A percentile compares a stretch with the other conserved stretches of the same genome.
These are phyloP conservation scores for Macroteleia sp. DNA, from an alignment of 2,888 invertebrate species.

Conservation along the genomic window DNA sequence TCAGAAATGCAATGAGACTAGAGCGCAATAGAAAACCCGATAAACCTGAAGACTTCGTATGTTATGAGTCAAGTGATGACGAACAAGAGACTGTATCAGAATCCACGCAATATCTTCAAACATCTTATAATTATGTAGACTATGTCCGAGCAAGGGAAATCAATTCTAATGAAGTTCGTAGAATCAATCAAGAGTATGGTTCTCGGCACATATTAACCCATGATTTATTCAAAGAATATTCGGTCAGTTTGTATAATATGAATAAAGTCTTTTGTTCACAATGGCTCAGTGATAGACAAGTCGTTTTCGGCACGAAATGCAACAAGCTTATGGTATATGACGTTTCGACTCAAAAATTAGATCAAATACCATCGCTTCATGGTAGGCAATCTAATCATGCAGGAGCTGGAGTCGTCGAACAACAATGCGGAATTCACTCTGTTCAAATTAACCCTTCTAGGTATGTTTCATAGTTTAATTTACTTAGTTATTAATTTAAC, in stretches of 20 bases:
- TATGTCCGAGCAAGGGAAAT: conserved; percentile 92
- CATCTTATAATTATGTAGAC: conserved; percentile 94
- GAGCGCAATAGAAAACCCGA: conserved; percentile 92
- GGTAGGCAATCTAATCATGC: conserved; percentile 86
- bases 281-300: conserved; percentile 97
- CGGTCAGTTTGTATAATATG: conserved; percentile 92
- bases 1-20: conserved; percentile 83
- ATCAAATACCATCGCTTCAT: conserved; percentile 94
- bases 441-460: conserved; percentile 96
- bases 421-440: conserved; percentile 96
- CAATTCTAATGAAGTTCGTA: conserved; percentile 88
- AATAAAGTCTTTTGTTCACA: conserved; percentile 98
- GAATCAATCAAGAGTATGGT: conserved; percentile 91
- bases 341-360: conserved; percentile 92
- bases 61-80: conserved; percentile 94
- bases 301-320: conserved; percentile 98
- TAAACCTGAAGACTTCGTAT: conserved; percentile 95
- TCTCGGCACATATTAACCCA: conserved; percentile 95
- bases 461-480: conserved; percentile 68
- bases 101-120: conserved; percentile 89
- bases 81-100: conserved; percentile 91
- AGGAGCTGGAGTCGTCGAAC: conserved; percentile 86
- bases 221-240: conserved; percentile 94
- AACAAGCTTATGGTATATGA: conserved; percentile 98
- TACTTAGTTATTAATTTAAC: background rate